Percentiles rank a stretch among this genome's conserved stretches.
phyloP scores from a whole-genome alignment of 1,140 invertebrate species.

The Aphaenogaster floridana region DNA sequence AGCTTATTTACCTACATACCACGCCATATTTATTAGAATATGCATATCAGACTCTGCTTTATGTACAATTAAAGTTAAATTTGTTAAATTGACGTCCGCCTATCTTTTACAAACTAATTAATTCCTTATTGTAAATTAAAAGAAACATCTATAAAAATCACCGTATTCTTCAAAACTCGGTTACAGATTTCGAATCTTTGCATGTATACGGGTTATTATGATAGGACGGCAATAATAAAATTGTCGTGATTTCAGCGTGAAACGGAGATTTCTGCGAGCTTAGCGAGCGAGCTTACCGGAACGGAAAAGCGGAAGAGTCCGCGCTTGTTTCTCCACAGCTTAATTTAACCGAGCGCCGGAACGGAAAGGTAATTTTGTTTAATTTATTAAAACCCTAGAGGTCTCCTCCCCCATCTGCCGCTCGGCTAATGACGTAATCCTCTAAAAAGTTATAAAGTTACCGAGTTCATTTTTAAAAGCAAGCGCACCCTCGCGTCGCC shows the following conservation, averaged over 20 bases:
- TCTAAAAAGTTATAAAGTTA: conserved; percentile 85
- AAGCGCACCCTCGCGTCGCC: conserved; percentile 44
- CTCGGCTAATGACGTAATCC: conserved; percentile 81
- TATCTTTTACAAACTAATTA: neutral
- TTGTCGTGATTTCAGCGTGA: conserved; percentile 63
- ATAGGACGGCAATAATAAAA: neutral
- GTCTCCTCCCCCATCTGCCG: conserved; percentile 57
- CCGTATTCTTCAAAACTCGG: neutral
- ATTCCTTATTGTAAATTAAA: neutral
- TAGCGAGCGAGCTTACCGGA: conserved; percentile 49
- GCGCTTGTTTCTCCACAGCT: conserved; percentile 72
- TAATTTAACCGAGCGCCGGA: conserved; percentile 78
- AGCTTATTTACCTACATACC: conserved; percentile 19
- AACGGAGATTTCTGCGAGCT: conserved; percentile 65
- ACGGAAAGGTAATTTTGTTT: conserved; percentile 82
- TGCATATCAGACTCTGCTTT: neutral
- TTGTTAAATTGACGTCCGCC: neutral
- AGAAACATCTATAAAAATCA: neutral
- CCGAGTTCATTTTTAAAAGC: conserved; percentile 84
- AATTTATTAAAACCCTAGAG: conserved; percentile 82
- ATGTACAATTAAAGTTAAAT: neutral
- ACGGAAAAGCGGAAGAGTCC: conserved; percentile 58
- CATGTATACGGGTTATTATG: neutral
- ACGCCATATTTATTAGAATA: conserved; percentile 14
- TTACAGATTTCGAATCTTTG: neutral